phyloP scores from a whole-genome alignment of 1,140 invertebrate species.

The Ridgeia piscesae region DNA sequence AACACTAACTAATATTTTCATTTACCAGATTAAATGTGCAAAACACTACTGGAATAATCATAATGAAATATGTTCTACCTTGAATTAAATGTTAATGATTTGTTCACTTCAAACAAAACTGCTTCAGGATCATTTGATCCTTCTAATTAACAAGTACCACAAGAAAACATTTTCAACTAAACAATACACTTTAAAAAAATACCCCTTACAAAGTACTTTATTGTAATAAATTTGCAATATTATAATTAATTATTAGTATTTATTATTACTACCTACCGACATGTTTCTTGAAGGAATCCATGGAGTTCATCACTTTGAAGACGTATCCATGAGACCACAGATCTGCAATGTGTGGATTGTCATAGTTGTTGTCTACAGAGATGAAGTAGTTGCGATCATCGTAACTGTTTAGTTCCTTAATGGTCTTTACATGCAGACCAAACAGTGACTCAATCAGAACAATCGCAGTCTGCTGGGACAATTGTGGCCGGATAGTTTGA shows the following conservation, averaged over 20 bases:
- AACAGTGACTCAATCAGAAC: constrained; percentile 68
- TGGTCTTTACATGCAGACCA: constrained; percentile 67
- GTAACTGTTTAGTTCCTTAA: constrained; percentile 67
- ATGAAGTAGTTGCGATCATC: constrained; percentile 78
- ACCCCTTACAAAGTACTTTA: too few species aligned
- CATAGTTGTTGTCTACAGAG: constrained; percentile 35
- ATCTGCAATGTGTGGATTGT: constrained; percentile 42
- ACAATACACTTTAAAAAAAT: too few species aligned
- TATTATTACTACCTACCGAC: constrained; percentile 56
- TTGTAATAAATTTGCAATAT: too few species aligned
- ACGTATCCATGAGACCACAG: constrained; percentile 67
- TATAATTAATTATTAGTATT: too few species aligned
- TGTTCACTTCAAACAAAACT: too few species aligned
- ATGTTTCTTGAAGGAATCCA: constrained; percentile 72
- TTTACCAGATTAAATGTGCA: too few species aligned
- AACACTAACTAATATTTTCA: too few species aligned
- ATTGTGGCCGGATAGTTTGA: constrained; percentile 57
- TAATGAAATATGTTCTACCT: not conserved
- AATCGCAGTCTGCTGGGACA: constrained; percentile 62
- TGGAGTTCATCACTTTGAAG: constrained; percentile 77
- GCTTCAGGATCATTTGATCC: too few species aligned
- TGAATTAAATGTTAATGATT: too few species aligned
- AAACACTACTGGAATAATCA: not conserved
- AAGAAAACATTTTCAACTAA: too few species aligned
- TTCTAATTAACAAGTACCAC: too few species aligned